A percentile compares a stretch with the other conserved stretches of the same genome.
phyloP scores from a whole-genome alignment of 2,888 invertebrate genomes.

The Trissolcus japonicus region DNA sequence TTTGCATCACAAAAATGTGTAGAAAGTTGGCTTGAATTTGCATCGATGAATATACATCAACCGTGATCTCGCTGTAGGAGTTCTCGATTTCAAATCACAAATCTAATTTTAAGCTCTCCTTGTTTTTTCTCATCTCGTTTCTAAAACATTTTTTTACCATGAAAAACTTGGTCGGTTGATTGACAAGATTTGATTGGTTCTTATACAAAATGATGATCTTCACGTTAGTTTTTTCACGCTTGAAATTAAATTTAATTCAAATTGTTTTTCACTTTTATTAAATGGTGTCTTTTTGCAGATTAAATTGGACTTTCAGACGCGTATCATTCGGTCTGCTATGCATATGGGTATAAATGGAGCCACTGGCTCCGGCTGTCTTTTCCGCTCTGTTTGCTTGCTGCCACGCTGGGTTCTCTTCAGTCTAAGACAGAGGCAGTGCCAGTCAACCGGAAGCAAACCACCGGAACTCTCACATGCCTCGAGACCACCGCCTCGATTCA shows the following conservation, averaged over 20 bases:
- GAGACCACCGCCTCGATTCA: constrained; percentile 40
- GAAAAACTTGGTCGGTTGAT: too few species aligned
- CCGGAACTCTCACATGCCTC: constrained; percentile 53
- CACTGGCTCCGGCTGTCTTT: constrained; percentile 52
- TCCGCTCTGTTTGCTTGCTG: constrained; percentile 58
- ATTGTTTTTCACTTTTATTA: too few species aligned
- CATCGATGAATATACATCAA: constrained; percentile 36
- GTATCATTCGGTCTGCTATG: constrained; percentile 8
- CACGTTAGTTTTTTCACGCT: too few species aligned
- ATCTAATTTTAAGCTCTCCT: too few species aligned
- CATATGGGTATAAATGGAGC: constrained; percentile 34
- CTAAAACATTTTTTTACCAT: too few species aligned
- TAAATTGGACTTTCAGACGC: too few species aligned
- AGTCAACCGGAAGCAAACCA: constrained; percentile 58
- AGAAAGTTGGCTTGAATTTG: constrained; percentile 30
- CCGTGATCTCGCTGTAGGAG: neutral
- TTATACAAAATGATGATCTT: too few species aligned
- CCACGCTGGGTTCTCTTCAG: constrained; percentile 34
- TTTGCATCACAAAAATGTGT: constrained; percentile 25
- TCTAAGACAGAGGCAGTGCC: constrained; percentile 46
- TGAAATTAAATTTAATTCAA: too few species aligned
- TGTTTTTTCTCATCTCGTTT: too few species aligned
- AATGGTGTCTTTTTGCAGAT: constrained; percentile 2
- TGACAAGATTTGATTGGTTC: too few species aligned
- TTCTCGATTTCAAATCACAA: too few species aligned